These are phyloP conservation scores for Plagiodera versicolora DNA, from an alignment of 2,888 invertebrate species.

Conservation along the genomic window DNA sequence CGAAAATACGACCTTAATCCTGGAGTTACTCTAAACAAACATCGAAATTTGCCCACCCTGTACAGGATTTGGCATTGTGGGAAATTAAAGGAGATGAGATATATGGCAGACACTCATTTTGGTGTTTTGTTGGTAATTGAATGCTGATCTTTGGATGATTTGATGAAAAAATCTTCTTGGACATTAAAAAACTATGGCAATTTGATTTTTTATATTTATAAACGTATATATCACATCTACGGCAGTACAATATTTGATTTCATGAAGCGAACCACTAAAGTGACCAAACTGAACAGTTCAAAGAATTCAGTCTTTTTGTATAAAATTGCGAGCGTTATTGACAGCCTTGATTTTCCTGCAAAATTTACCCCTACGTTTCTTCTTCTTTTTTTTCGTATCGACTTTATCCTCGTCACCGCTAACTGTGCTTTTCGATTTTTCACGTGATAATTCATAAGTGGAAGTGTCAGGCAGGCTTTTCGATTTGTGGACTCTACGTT, in stretches of 20 bases:
- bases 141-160: no score
- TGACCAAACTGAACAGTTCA: not conserved
- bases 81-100: no score
- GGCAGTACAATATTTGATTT: slow-evolving; percentile 36
- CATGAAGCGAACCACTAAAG: slow-evolving; percentile 17
- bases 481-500: slow-evolving; percentile 40
- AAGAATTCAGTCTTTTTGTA: slow-evolving; percentile 35
- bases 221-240: slow-evolving; percentile 37
- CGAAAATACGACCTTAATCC: no score
- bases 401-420: slow-evolving; percentile 33
- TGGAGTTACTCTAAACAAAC: no score
- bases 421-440: slow-evolving; percentile 24
- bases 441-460: slow-evolving; percentile 21
- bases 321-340: slow-evolving; percentile 39
- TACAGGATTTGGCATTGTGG: no score
- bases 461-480: slow-evolving; percentile 46
- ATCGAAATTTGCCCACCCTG: no score
- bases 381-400: slow-evolving; percentile 45
- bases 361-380: slow-evolving; percentile 42
- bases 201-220: not conserved
- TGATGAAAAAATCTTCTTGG: no score
- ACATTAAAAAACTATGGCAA: no score
- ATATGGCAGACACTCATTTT: no score
- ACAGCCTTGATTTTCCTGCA: slow-evolving; percentile 47
- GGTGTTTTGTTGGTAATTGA: no score